Evolutionary conservation across 2,113 vertebrate genomes (phyloP).

Genomic region (Chaetodon trifascialis): DNA sequence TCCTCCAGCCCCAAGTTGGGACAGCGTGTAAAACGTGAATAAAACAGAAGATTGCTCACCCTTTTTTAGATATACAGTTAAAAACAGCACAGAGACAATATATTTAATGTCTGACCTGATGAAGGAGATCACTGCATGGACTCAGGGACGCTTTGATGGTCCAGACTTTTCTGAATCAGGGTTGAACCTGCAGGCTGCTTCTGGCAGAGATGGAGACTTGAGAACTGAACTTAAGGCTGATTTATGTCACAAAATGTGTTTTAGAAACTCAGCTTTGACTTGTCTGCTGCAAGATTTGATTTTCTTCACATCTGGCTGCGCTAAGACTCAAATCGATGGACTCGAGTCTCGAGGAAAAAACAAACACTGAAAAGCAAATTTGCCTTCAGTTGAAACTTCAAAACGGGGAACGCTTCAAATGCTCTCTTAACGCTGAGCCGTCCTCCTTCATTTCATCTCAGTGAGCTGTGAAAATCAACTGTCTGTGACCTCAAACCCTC

Average conservation of each 20-base stretch:
- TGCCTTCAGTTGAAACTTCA: neutral
- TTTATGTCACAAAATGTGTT: neutral
- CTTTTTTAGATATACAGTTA: no score
- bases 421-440: neutral
- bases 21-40: no score
- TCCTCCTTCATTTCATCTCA: conserved; percentile 6
- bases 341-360: neutral
- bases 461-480: neutral
- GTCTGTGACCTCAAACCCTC: conserved; percentile 3
- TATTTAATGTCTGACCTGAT: no score
- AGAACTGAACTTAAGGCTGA: neutral
- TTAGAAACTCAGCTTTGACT: neutral
- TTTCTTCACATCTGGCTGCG: neutral
- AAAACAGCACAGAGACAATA: no score
- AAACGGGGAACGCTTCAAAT: neutral
- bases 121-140: no score
- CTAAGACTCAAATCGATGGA: neutral
- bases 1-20: neutral
- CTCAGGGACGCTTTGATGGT: no score
- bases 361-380: conserved; percentile 3
- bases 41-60: no score
- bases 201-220: neutral
- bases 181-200: neutral
- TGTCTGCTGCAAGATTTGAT: neutral
- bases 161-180: no score